Percentiles rank a stretch among this genome's conserved stretches.
phyloP scores from a whole-genome alignment of 2,113 vertebrate species.

The Cygnus atratus region DNA sequence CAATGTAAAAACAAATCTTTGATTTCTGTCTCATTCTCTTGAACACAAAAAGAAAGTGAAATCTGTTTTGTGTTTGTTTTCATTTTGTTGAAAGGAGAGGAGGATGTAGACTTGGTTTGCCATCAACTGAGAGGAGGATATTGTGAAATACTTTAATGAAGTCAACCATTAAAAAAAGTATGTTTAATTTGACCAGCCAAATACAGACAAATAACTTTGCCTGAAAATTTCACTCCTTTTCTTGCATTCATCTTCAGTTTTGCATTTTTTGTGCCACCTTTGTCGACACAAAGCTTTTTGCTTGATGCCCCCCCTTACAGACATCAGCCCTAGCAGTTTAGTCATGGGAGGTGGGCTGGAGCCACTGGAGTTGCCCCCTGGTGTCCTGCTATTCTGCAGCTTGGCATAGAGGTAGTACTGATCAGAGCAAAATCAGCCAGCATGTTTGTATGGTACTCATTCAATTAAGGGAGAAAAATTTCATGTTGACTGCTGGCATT shows the following conservation, averaged over 20 bases:
- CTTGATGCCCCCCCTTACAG: neutral
- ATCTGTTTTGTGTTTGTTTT: neutral
- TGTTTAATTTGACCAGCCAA: neutral
- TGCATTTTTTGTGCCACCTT: neutral
- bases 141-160: neutral
- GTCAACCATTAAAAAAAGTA: neutral
- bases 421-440: neutral
- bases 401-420: neutral
- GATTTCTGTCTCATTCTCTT: neutral
- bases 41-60: neutral
- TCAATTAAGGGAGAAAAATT: neutral
- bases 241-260: neutral
- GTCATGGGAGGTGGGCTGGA: neutral
- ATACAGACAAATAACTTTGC: neutral
- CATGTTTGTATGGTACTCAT: rapidly evolving
- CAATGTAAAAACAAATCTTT: neutral
- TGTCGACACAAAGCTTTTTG: neutral
- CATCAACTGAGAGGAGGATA: neutral
- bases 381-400: neutral
- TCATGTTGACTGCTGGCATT: neutral
- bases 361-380: rapidly evolving
- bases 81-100: neutral
- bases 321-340: rapidly evolving
- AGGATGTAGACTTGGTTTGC: neutral
- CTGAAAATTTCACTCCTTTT: neutral